Percentiles rank a stretch among this genome's conserved stretches.
These are phyloP conservation scores for Nomia melanderi DNA, from an alignment of 1,140 invertebrate genomes.

Conservation along the genomic window DNA sequence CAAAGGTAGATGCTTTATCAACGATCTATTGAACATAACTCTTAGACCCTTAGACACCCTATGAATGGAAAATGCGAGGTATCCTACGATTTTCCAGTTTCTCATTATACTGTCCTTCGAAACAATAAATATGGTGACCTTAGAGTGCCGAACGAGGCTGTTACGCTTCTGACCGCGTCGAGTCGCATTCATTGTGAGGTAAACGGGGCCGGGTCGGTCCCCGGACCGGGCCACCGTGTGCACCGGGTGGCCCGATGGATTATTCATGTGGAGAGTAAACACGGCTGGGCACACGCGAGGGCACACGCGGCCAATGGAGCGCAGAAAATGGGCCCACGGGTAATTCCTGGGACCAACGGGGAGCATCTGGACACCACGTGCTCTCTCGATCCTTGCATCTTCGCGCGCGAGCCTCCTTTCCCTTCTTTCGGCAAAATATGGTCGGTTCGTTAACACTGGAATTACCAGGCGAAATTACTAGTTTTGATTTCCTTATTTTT, in stretches of 20 bases:
- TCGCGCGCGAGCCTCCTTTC: too few species aligned
- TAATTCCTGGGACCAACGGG: conserved; percentile 45
- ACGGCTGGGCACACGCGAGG: not conserved
- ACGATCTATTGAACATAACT: too few species aligned
- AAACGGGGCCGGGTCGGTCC: conserved; percentile 3
- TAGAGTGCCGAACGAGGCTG: not conserved
- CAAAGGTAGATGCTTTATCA: too few species aligned
- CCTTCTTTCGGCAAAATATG: too few species aligned
- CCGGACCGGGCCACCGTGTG: not conserved
- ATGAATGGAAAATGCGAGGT: too few species aligned
- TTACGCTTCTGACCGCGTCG: not conserved
- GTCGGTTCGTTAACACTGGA: not conserved
- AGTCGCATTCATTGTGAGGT: conserved; percentile 32
- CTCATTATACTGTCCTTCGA: too few species aligned
- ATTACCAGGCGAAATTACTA: too few species aligned
- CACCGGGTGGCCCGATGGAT: conserved; percentile 48
- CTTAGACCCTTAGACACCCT: too few species aligned
- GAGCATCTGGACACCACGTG: conserved; percentile 59
- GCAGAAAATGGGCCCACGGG: conserved; percentile 1
- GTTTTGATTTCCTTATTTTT: too few species aligned
- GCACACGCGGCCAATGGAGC: conserved; percentile 13
- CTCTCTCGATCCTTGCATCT: conserved; percentile 16
- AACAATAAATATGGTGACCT: not conserved
- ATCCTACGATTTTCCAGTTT: too few species aligned
- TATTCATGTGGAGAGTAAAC: conserved; percentile 50